Conservation (phyloP, 2,797 vertebrate genomes). For the Centropyge bicolor region DNA sequence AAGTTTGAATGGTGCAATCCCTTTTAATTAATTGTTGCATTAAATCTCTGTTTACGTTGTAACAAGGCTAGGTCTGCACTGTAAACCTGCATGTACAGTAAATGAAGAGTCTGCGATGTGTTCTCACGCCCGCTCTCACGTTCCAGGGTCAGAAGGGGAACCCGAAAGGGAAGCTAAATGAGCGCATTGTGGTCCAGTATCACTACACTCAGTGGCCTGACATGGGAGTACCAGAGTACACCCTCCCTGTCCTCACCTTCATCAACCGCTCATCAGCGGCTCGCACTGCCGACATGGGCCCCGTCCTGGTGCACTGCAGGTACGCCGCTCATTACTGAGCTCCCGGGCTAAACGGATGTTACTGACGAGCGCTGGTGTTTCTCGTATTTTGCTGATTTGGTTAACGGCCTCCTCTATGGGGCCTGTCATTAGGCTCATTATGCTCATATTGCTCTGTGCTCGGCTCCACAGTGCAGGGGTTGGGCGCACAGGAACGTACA, state of each 20-base stretch:
- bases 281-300: slow-evolving; percentile 89
- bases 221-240: slow-evolving; percentile 98
- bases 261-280: slow-evolving; percentile 95
- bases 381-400: slow-evolving; percentile 42
- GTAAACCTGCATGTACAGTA: neutral
- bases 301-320: slow-evolving; percentile 99
- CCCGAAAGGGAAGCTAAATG: slow-evolving; percentile 92
- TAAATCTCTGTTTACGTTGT: neutral
- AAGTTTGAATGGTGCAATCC: neutral
- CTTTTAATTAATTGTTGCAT: neutral
- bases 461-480: slow-evolving; percentile 90
- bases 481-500: slow-evolving; percentile 96
- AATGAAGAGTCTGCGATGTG: neutral
- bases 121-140: slow-evolving; percentile 16
- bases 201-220: slow-evolving; percentile 99
- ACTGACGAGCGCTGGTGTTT: slow-evolving; percentile 6
- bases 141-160: slow-evolving; percentile 93
- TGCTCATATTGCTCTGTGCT: slow-evolving; percentile 49
- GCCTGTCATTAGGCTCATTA: slow-evolving; percentile 32
- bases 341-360: slow-evolving; percentile 31
- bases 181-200: slow-evolving; percentile 93
- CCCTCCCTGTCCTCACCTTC: slow-evolving; percentile 96
- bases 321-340: slow-evolving; percentile 63
- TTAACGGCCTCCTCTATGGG: slow-evolving; percentile 50
- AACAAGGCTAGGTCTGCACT: neutral